phyloP scores from a whole-genome alignment of 2,888 invertebrate species.

The Matsumyia berberina region DNA sequence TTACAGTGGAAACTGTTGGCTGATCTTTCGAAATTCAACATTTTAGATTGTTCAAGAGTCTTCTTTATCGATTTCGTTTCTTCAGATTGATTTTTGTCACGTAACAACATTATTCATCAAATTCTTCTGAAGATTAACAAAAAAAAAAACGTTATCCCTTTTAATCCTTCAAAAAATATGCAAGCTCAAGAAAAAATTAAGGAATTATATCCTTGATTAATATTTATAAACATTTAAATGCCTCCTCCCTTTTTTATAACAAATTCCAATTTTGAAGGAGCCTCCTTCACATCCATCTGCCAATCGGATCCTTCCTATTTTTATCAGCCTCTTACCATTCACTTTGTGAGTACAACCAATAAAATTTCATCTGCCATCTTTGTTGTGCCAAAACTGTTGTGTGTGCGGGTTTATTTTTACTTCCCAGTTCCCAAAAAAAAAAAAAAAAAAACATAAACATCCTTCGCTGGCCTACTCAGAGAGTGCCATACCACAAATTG shows the following conservation, averaged over 20 bases:
- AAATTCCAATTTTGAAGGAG: not conserved
- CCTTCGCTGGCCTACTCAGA: not conserved
- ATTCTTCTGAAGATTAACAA: too few species aligned
- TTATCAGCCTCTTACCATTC: not conserved
- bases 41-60: too few species aligned
- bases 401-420: constrained; percentile 2
- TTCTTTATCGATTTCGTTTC: too few species aligned
- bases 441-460: constrained; percentile 1
- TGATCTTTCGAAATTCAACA: too few species aligned
- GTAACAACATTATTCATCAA: too few species aligned
- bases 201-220: too few species aligned
- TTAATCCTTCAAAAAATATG: too few species aligned
- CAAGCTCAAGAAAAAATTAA: too few species aligned
- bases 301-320: not conserved
- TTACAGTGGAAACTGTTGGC: too few species aligned
- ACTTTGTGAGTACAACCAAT: not conserved
- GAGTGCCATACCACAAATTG: not conserved
- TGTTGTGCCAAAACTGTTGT: constrained; percentile 7
- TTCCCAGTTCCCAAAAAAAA: not conserved
- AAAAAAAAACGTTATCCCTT: too few species aligned
- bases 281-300: not conserved
- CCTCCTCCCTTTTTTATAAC: not conserved
- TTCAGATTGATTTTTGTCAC: too few species aligned
- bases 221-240: too few species aligned
- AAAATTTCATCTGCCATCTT: constrained; percentile 18